phyloP scores from a whole-genome alignment of 2,888 invertebrate species.

The Dasysyrphus tricinctus region DNA sequence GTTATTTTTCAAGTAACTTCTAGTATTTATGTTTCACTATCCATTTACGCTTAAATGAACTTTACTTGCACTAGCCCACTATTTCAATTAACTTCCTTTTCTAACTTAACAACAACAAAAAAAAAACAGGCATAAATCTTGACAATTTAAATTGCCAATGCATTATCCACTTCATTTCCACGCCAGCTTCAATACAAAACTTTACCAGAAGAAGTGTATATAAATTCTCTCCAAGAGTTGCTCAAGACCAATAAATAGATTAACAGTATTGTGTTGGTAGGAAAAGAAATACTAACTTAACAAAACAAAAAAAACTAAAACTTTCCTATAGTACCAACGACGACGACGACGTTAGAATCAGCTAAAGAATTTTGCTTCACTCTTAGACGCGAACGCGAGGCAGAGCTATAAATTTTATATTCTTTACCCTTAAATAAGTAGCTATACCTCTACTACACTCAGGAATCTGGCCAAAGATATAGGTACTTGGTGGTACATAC shows the following conservation, averaged over 20 bases:
- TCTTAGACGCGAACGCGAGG: constrained; percentile 16
- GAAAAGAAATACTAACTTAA: constrained; percentile 19
- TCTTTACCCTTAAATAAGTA: constrained; percentile 20
- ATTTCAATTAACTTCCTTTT: constrained; percentile 41
- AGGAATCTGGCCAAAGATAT: constrained; percentile 48
- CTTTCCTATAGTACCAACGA: background rate
- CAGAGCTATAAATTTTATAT: constrained; percentile 59
- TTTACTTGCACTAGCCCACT: background rate
- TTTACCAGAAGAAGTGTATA: background rate
- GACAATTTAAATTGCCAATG: constrained; percentile 62
- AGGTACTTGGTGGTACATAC: constrained; percentile 5
- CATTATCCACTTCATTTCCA: constrained; percentile 62
- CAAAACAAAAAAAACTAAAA: background rate
- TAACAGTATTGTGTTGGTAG: constrained; percentile 52
- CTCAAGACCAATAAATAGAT: constrained; percentile 72
- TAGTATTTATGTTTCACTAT: background rate
- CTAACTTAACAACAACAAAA: background rate
- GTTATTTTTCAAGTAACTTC: background rate
- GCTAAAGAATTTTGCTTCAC: constrained; percentile 21
- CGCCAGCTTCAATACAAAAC: constrained; percentile 39
- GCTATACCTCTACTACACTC: background rate
- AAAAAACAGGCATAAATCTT: constrained; percentile 43
- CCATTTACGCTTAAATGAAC: background rate
- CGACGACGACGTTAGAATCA: constrained; percentile 42
- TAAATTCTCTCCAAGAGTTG: constrained; percentile 54